Conservation (phyloP, 1,140 invertebrate species). For the Chionoecetes opilio region DNA sequence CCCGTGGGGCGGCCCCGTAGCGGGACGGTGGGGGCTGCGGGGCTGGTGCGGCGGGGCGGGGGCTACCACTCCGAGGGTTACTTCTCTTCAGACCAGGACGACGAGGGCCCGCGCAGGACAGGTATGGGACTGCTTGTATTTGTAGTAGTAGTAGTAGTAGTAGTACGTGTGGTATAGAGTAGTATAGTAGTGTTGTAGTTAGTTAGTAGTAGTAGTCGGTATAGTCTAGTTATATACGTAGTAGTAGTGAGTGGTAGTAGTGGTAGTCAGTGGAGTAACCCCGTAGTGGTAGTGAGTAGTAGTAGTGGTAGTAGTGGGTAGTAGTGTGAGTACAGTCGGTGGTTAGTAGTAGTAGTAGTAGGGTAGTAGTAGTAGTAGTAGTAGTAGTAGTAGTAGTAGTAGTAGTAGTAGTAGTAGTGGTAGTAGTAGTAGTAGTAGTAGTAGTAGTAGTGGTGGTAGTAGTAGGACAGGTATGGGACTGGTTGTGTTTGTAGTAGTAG, state of each 20-base stretch:
- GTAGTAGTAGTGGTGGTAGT: no score
- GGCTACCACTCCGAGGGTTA: conserved; percentile 88
- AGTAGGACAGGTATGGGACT: no score
- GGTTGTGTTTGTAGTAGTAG: no score
- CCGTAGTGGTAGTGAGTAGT: background rate
- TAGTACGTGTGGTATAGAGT: no score
- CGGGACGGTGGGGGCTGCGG: conserved; percentile 76
- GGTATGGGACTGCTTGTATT: no score
- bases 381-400: background rate
- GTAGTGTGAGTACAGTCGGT: no score
- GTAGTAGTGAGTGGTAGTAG: no score
- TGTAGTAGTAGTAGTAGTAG: background rate
- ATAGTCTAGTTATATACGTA: no score
- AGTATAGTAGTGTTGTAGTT: background rate
- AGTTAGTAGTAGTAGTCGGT: background rate
- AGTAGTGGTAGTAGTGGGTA: no score
- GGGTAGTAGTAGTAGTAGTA: background rate
- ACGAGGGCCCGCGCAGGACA: conserved; percentile 83
- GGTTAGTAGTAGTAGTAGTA: no score
- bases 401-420: background rate
- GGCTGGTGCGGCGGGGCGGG: conserved; percentile 4
- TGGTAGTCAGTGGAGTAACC: no score
- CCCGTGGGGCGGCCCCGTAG: conserved; percentile 74
- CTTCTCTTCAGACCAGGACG: conserved; percentile 88
- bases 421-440: no score